phyloP scores from a whole-genome alignment of 2,888 invertebrate genomes.

The Lordiphosa fenestrarum region DNA sequence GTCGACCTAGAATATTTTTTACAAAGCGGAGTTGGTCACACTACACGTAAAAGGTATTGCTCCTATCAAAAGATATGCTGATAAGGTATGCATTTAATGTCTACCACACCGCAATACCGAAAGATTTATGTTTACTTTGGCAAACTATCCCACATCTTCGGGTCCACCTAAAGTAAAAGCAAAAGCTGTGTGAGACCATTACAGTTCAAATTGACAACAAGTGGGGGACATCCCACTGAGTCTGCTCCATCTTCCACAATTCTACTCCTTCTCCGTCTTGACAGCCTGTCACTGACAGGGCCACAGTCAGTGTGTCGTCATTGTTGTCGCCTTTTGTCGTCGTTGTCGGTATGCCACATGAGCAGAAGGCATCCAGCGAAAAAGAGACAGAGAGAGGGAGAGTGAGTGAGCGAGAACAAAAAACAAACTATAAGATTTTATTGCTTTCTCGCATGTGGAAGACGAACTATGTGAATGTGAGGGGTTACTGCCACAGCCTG shows the following conservation, averaged over 20 bases:
- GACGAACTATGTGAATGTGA: constrained; percentile 54
- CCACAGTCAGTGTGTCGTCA: constrained; percentile 65
- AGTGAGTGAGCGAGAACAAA: constrained; percentile 24
- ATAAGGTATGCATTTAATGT: no score
- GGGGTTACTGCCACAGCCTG: constrained; percentile 22
- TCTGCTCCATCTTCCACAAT: constrained; percentile 2
- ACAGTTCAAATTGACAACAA: constrained; percentile 50
- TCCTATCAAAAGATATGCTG: no score
- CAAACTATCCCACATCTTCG: no score
- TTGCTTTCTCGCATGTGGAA: constrained; percentile 65
- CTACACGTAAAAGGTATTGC: no score
- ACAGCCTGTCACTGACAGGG: constrained; percentile 66
- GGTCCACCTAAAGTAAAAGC: no score
- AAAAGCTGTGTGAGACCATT: constrained; percentile 20
- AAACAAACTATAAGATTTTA: constrained; percentile 71
- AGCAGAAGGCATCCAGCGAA: constrained; percentile 51
- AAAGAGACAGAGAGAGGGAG: constrained; percentile 10
- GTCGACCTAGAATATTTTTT: no score
- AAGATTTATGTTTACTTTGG: no score
- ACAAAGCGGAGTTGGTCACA: no score
- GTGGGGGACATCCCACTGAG: constrained; percentile 42
- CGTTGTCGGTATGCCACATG: constrained; percentile 42
- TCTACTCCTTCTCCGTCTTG: constrained; percentile 35
- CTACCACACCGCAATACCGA: no score
- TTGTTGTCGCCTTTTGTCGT: constrained; percentile 67